A percentile compares a stretch with the other conserved stretches of the same genome.
Conservation (phyloP, 2,888 invertebrate genomes). For the Dicyrtoma fusca region DNA sequence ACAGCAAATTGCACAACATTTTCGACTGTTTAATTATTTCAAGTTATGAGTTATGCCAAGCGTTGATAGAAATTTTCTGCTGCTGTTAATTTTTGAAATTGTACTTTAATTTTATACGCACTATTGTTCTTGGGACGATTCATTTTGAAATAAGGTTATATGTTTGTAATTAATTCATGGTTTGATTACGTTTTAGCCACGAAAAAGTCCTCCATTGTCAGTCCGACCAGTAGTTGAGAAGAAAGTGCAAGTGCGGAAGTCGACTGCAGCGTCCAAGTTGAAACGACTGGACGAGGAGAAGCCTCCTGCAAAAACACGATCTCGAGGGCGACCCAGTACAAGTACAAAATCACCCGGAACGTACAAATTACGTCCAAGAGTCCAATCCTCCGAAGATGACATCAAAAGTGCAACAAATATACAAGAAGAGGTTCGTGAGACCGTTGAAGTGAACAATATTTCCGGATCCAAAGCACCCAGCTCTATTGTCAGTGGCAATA, state of each 20-base stretch:
- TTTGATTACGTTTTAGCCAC: too few species aligned
- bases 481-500: not conserved
- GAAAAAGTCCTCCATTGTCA: constrained; percentile 3
- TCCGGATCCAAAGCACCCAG: not conserved
- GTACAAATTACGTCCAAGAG: constrained; percentile 28
- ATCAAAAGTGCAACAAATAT: constrained; percentile 12
- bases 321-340: not conserved
- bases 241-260: constrained; percentile 19
- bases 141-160: too few species aligned
- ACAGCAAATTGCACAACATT: too few species aligned
- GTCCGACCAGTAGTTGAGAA: not conserved
- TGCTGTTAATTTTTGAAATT: too few species aligned
- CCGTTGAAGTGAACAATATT: not conserved
- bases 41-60: too few species aligned
- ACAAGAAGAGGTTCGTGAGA: not conserved
- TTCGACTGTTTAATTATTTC: too few species aligned
- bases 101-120: too few species aligned
- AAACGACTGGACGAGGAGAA: constrained; percentile 27
- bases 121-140: too few species aligned
- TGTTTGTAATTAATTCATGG: too few species aligned
- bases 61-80: too few species aligned
- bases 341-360: constrained; percentile 17
- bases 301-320: not conserved
- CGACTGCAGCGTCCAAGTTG: constrained; percentile 11
- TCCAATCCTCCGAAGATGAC: constrained; percentile 17